A percentile compares a stretch with the other conserved stretches of the same genome.
Evolutionary conservation across 2,888 invertebrate species (phyloP).

Genomic region (Nasonovia ribisnigri): DNA sequence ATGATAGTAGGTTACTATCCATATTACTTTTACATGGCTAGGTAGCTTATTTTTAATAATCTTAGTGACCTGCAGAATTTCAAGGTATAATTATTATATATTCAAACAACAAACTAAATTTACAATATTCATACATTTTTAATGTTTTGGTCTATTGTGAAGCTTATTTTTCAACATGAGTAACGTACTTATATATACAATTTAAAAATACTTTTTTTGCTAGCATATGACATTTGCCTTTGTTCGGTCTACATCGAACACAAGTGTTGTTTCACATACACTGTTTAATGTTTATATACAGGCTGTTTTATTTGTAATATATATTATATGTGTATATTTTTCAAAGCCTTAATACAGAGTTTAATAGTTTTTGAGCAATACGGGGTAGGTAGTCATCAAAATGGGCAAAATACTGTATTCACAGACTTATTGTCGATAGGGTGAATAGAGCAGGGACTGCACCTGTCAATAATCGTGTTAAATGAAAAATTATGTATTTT

Average conservation of each 20-base stretch:
- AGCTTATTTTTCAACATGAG: not conserved
- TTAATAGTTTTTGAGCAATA: not conserved
- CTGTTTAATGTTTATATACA: not conserved
- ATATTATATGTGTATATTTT: not conserved
- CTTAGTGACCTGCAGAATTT: not conserved
- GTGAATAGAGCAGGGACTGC: not conserved
- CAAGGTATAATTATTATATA: not conserved
- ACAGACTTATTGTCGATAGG: not conserved
- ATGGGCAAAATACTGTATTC: not conserved
- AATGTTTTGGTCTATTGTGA: not conserved
- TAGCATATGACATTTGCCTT: slow-evolving; percentile 4
- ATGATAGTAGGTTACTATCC: not conserved
- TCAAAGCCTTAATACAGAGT: not conserved
- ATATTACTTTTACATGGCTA: not conserved
- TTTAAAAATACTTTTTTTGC: not conserved
- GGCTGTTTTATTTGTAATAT: not conserved
- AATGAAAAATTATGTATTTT: not conserved
- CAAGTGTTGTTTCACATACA: slow-evolving; percentile 30
- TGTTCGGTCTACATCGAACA: not conserved
- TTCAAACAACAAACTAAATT: not conserved
- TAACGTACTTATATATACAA: not conserved
- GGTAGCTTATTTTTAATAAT: not conserved
- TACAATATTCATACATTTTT: not conserved
- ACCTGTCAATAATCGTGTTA: not conserved
- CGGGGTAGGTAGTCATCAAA: not conserved